phyloP scores from a whole-genome alignment of 2,888 invertebrate species.

The Pheosia tremula region DNA sequence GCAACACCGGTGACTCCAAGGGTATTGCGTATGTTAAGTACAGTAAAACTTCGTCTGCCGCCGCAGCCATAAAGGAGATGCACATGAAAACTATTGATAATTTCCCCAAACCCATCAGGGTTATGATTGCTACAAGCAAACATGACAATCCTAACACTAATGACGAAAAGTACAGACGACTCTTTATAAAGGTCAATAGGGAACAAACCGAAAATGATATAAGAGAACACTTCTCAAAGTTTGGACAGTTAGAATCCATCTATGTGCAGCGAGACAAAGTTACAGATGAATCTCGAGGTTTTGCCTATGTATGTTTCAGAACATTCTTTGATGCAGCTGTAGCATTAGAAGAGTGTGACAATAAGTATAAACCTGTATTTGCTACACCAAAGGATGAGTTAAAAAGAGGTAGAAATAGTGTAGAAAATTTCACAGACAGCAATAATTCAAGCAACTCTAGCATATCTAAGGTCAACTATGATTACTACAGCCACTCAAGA shows the following conservation, averaged over 20 bases:
- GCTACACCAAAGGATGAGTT: slow-evolving; percentile 91
- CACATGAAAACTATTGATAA: slow-evolving; percentile 90
- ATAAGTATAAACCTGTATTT: slow-evolving; percentile 94
- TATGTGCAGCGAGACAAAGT: slow-evolving; percentile 91
- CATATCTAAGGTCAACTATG: slow-evolving; percentile 40
- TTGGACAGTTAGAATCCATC: slow-evolving; percentile 92
- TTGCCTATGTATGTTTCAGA: slow-evolving; percentile 94
- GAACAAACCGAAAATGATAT: slow-evolving; percentile 91
- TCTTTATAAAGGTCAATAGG: slow-evolving; percentile 95
- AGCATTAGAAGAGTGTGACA: slow-evolving; percentile 95
- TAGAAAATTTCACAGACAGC: slow-evolving; percentile 46
- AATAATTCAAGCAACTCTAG: slow-evolving; percentile 42
- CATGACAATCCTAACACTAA: slow-evolving; percentile 56
- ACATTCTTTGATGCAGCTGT: slow-evolving; percentile 93
- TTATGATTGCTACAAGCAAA: slow-evolving; percentile 91
- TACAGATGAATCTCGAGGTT: slow-evolving; percentile 93
- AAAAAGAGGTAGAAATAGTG: slow-evolving; percentile 63
- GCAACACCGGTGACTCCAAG: slow-evolving; percentile 92
- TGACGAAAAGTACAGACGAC: slow-evolving; percentile 83
- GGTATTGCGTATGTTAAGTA: slow-evolving; percentile 97
- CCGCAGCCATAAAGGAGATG: slow-evolving; percentile 94
- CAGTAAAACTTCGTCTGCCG: slow-evolving; percentile 95
- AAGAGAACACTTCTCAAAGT: slow-evolving; percentile 91
- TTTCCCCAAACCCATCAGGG: slow-evolving; percentile 92
- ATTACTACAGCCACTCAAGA: slow-evolving; percentile 31